Conservation (phyloP, 1,140 invertebrate genomes). For the Teleogryllus occipitalis region DNA sequence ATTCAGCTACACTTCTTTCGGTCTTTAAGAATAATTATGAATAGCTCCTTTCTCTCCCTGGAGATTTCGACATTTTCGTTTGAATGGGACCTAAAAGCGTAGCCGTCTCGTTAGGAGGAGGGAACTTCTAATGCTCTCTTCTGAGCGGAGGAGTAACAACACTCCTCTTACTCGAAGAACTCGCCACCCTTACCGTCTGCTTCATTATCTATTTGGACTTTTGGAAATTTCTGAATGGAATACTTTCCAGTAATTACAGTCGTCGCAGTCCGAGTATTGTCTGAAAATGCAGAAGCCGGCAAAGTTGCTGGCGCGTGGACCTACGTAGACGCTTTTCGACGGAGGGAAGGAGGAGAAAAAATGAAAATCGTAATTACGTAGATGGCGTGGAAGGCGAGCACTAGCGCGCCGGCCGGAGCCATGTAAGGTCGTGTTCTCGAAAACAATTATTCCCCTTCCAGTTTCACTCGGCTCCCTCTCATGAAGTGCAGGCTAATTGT, state of each 20-base stretch:
- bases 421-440: constrained; percentile 3
- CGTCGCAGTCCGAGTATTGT: not conserved
- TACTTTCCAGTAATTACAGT: not conserved
- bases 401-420: not conserved
- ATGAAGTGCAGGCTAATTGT: not conserved
- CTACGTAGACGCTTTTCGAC: not conserved
- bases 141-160: not conserved
- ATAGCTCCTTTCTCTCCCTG: not conserved
- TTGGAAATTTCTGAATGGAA: constrained; percentile 5
- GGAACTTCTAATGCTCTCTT: not conserved
- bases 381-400: not conserved
- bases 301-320: not conserved
- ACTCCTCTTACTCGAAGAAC: not conserved
- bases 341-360: not conserved
- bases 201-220: constrained; percentile 5
- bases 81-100: not conserved
- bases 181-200: not conserved
- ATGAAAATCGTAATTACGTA: constrained; percentile 5
- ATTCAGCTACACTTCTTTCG: too few species aligned
- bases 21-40: not conserved
- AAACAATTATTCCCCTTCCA: not conserved
- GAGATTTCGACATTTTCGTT: not conserved
- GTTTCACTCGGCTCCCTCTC: not conserved
- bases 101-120: not conserved
- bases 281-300: not conserved